Base-by-base conservation (phyloP, 2,888 invertebrate genomes). In the Amphipoea oculea region DNA sequence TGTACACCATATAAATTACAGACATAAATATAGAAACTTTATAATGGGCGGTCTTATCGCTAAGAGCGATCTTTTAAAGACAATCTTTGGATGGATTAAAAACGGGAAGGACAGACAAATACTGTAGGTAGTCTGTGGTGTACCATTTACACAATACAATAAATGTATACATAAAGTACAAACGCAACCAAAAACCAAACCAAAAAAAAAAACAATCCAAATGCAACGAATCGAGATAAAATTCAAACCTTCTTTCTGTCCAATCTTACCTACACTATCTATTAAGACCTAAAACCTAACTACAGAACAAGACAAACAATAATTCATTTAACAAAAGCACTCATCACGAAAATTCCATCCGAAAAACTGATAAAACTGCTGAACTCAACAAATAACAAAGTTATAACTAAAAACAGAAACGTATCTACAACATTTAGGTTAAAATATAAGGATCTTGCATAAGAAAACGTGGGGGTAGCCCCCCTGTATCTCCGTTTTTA, bases 371-470 rank as follows among this genome's bases (percentile, higher is more conserved):
- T 73, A 84, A 85, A 84, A 86, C 84, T 86, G 87, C 57, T 80
- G 51, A 81, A 85, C 79, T 84, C 83, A 78, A 85, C 86, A 89
- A 89, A 88, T 88, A 86, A 86, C 88, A 74, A 85, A 88, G 79
- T 84, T 86, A 89, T 89, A 89, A 89, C 86, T 89, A 86, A 77
- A 87, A 89, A 85, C 87, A 88, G 87, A 87, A 84, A 84, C 78
- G 86, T 86, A 89, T 86, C 86, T 86, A 85, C 94, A 94, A 95
- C 96, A 96, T 96, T 96, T 95, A 96, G 96, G 96, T 96, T 96
- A 96, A 96, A 96, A 96, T 96, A 96, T 96, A 96, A 97, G 96
- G 96, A 96, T 96, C 96, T 96, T 97, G 97, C 96, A 97, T 97
- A 96, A 97, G 96, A 96, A 97, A 96, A 94, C 94, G 95, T 90